phyloP scores from a whole-genome alignment of 2,797 vertebrate genomes.

The Cirrhinus molitorella region DNA sequence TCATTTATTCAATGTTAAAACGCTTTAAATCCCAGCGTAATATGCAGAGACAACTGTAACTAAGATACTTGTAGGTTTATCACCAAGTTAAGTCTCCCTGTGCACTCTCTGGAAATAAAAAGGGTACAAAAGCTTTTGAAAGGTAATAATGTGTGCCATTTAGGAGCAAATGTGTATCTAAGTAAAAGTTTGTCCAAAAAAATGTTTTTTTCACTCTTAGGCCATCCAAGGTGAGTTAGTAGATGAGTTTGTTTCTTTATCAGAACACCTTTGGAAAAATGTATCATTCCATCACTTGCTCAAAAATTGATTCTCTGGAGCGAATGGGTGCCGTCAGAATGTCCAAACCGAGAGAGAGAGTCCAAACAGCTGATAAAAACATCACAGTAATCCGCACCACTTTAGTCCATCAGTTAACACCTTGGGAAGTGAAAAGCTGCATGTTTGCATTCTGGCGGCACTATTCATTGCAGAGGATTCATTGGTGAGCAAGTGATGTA shows the following conservation, averaged over 20 bases:
- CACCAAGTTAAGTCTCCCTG: not conserved
- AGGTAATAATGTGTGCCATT: not conserved
- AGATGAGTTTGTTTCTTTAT: not conserved
- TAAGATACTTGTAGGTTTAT: not conserved
- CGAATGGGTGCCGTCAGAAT: not conserved
- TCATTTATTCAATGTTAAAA: not conserved
- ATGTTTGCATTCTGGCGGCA: not conserved
- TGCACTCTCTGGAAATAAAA: not conserved
- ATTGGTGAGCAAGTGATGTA: too few relatives aligned
- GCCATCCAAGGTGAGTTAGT: not conserved
- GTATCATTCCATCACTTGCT: not conserved
- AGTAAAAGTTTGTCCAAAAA: not conserved
- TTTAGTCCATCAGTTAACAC: too few relatives aligned
- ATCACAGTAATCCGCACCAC: too few relatives aligned
- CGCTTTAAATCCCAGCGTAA: not conserved
- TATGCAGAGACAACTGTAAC: slow-evolving; percentile 6
- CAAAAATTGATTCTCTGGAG: not conserved
- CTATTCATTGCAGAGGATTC: not conserved
- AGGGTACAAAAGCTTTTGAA: not conserved
- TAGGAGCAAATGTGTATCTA: not conserved
- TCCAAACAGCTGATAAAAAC: not conserved
- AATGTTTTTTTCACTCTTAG: not conserved
- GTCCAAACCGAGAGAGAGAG: too few relatives aligned
- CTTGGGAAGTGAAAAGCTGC: too few relatives aligned
- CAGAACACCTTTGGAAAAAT: not conserved